A percentile compares a stretch with the other conserved stretches of the same genome.
phyloP scores from a whole-genome alignment of 2,888 invertebrate species.

The Pachydiplax longipennis region DNA sequence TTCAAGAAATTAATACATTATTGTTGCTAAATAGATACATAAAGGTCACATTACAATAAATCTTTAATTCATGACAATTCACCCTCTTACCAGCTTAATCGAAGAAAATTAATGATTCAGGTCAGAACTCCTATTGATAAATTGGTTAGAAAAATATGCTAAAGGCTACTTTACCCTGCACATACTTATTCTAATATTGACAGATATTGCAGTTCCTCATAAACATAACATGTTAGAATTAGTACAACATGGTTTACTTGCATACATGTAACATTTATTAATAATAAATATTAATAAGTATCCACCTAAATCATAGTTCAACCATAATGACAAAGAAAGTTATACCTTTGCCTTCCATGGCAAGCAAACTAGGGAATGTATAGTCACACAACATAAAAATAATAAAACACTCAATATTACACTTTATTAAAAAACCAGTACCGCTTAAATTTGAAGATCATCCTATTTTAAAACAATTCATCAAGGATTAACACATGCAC shows the following conservation, averaged over 20 bases:
- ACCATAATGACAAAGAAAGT: background rate
- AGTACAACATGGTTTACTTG: background rate
- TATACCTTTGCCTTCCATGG: background rate
- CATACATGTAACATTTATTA: background rate
- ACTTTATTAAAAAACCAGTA: background rate
- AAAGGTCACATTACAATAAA: no score
- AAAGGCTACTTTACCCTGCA: no score
- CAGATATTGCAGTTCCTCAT: background rate
- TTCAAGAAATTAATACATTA: no score
- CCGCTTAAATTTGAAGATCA: background rate
- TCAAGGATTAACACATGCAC: background rate
- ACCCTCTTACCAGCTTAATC: no score
- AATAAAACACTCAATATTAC: background rate
- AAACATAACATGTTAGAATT: background rate
- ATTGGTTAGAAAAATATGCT: no score
- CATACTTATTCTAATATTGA: background rate
- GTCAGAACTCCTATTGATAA: no score
- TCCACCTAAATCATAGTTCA: background rate
- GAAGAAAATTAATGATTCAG: no score
- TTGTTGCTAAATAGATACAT: no score
- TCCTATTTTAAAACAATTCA: background rate
- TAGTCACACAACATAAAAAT: background rate
- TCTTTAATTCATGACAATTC: no score
- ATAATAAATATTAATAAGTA: background rate
- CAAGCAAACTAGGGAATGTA: background rate